Evolutionary conservation across 1,140 invertebrate species (phyloP).

Genomic region (Musca domestica): DNA sequence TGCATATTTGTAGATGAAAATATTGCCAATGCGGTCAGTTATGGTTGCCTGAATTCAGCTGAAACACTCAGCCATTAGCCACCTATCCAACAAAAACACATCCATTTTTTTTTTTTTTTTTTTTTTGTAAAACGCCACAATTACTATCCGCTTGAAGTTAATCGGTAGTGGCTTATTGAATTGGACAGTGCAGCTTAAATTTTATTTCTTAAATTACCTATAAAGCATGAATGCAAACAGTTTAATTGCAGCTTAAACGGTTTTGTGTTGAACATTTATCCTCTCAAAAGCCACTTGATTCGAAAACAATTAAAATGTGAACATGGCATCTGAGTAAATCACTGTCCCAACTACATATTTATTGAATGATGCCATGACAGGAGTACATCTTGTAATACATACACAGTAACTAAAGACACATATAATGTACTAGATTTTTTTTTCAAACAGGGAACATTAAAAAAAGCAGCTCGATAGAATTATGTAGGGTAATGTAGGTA

Average conservation of each 20-base stretch:
- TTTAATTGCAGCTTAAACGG: constrained; percentile 17
- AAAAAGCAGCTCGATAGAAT: no score
- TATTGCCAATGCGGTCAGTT: constrained; percentile 11
- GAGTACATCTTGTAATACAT: background rate
- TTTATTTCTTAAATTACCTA: constrained; percentile 5
- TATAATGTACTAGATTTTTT: background rate
- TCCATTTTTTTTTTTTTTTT: background rate
- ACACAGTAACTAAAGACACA: background rate
- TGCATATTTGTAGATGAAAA: background rate
- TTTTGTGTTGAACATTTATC: background rate
- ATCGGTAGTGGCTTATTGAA: background rate
- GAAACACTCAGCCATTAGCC: background rate
- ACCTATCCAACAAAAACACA: background rate
- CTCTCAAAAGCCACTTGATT: background rate
- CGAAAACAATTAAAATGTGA: background rate
- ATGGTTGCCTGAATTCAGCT: background rate
- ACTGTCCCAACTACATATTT: background rate
- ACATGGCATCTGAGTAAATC: background rate
- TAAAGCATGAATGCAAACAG: constrained; percentile 10
- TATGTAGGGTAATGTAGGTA: no score
- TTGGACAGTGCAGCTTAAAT: background rate
- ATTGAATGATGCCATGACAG: background rate
- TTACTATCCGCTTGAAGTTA: no score
- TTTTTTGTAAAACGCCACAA: no score
- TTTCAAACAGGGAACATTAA: no score